Evolutionary conservation across 1,140 invertebrate species (phyloP), one percentile per base, ranked within the genome.

Genomic region (Euwallacea similis): DNA sequence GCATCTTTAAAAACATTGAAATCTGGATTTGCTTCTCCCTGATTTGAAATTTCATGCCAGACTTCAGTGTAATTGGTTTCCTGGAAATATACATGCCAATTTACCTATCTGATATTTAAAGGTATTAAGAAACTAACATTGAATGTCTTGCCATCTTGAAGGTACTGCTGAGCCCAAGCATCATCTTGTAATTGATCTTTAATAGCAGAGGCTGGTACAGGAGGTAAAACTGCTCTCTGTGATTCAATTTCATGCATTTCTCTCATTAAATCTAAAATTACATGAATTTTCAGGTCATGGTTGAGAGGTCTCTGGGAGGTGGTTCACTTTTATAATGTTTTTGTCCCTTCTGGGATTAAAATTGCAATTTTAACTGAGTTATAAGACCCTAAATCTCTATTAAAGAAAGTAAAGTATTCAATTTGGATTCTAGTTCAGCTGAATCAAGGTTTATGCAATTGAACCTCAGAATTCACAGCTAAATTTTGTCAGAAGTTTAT

Each of bases 211-310:
- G 83, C 85, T 77, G 81, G 80, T 55, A 83, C 78, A 42, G 83
- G 83, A 50, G 82, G 80, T 69, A 84, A 78, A 55, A 81, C 79
- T 71, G 80, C 81, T 53, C 77, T 75, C 73, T 81, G 80, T 50
- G 85, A 83, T 75, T 91, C 89, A 73, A 91, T 89, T 72, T 89
- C 87, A 66, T 88, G 84, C 84, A 93, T 91, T 81, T 92, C 89
- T 75, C 90, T 86, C 75, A 92, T 79, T 15, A 91, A 81, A 79
- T 85, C 86, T 74, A 46, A 33, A 33, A 33, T 33, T 2, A 2
- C 4, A 33, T 33, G 21, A 33, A 33, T 33, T 33, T 1, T n/a
- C n/a, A n/a, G n/a, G n/a, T n/a, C 21, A 4, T 1, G 4, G 21
- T 33, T 33, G 4, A 33, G 21, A 4, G 4, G 21, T 33, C 1